Base-by-base conservation (phyloP, 1,140 invertebrate species). In the Palaemon carinicauda region DNA sequence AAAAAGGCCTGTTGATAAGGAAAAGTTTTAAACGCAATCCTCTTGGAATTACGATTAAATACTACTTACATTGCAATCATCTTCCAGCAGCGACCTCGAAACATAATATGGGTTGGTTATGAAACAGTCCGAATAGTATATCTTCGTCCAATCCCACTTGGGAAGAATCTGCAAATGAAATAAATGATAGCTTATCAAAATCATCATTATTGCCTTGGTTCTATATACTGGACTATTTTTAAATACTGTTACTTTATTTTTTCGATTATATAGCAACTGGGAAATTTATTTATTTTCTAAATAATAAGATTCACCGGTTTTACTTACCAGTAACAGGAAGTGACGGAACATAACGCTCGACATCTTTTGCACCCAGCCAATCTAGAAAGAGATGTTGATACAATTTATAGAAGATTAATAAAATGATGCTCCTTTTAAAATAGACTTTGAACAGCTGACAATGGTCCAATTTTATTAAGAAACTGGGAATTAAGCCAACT, bases 131-230 rank as follows among this genome's bases (percentile, higher is more conserved):
- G 94, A 94, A 90, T 95, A 94, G 89, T 96, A 96, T 19, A 96
- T 91, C 10, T 93, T 92, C n/a, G 94, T 95, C 96, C 96, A 97
- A 90, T 96, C 95, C 94, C 95, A 96, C 51, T 95, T 92, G 1
- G 95, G 95, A 14, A 96, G 90, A 12, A 96, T 89, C 92, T 93
- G 87, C 9, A 86, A 88, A 82, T 50, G 54, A 33, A 54, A n/a
- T 12, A 50, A 17, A 41, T 21, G 60, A 86, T 85, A 12, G 80
- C 10, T 71, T 75, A 15, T 12, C 54, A 65, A 65, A 65, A 7
- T 9, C n/a, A 74, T 74, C 31, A 74, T n/a, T 19, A 74, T 0
- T 21, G 27, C 31, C 17, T 74, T 5, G 71, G 3, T 9, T 21
- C 9, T 10, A 27, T 9, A 74, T 31, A 21, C n/a, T n/a, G n/a